A percentile compares a stretch with the other conserved stretches of the same genome.
Evolutionary conservation across 2,797 vertebrate species (phyloP).

Genomic region (Lacerta viridis): DNA sequence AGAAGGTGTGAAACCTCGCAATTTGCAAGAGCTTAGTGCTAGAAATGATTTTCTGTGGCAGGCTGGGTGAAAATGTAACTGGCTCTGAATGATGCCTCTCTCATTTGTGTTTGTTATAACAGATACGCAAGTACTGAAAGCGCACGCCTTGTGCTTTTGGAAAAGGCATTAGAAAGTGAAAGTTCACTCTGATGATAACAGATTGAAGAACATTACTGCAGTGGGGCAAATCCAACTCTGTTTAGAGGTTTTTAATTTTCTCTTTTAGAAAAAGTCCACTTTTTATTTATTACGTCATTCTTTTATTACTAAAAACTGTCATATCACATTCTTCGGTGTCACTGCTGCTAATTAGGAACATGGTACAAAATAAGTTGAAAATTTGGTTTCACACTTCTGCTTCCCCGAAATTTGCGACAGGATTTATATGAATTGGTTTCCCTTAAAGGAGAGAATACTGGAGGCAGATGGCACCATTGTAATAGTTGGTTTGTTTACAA

Average conservation of each 20-base stretch:
- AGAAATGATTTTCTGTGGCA: conserved; percentile 21
- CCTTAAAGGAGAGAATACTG: too few relatives aligned
- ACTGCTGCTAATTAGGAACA: background rate
- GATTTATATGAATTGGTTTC: background rate
- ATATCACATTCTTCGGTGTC: background rate
- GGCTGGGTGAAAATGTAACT: conserved; percentile 23
- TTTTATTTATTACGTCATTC: background rate
- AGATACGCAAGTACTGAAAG: conserved; percentile 11
- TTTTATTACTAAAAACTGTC: rapidly evolving
- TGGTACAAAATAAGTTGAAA: background rate
- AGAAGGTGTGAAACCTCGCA: background rate
- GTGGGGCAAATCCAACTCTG: rapidly evolving
- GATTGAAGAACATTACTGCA: background rate
- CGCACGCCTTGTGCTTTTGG: conserved; percentile 7
- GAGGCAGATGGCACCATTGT: too few relatives aligned
- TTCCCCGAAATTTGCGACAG: background rate
- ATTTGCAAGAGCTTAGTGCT: conserved; percentile 42
- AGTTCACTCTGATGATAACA: conserved; percentile 5
- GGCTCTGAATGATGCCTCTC: conserved; percentile 27
- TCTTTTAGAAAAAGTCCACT: background rate
- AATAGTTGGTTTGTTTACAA: background rate
- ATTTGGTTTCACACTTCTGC: background rate
- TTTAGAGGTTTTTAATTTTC: conserved; percentile 22
- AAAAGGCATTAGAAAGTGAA: conserved; percentile 22
- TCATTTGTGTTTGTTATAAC: conserved; percentile 40